phyloP scores from a whole-genome alignment of 2,113 vertebrate genomes.

The Corythornis vintsioides region DNA sequence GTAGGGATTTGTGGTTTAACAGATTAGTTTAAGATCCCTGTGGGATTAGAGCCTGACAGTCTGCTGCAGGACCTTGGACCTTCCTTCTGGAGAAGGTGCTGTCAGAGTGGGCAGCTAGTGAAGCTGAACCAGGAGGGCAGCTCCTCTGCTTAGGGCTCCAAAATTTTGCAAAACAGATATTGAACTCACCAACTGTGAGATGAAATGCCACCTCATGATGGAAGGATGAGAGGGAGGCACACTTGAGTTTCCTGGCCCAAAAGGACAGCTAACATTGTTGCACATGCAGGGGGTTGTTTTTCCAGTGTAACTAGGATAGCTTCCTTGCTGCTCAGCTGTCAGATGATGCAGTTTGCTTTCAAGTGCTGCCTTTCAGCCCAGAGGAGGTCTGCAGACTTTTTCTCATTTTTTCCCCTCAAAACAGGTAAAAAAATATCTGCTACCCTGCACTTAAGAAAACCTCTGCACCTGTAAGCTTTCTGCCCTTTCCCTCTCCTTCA shows the following conservation, averaged over 20 bases:
- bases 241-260: not conserved
- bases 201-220: not conserved
- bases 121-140: not conserved
- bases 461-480: not conserved
- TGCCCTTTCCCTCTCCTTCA: not conserved
- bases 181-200: not conserved
- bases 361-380: not conserved
- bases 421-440: not conserved
- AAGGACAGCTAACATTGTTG: not conserved
- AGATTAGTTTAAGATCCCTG: not conserved
- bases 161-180: not conserved
- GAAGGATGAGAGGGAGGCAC: not conserved
- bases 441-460: not conserved
- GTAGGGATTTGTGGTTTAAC: not conserved
- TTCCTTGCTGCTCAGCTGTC: no score
- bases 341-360: not conserved
- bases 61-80: not conserved
- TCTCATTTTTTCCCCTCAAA: not conserved
- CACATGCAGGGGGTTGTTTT: not conserved
- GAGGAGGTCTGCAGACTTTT: not conserved
- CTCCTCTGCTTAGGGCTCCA: not conserved
- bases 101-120: not conserved
- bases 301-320: not conserved
- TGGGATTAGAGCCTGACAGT: not conserved
- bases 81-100: not conserved